Conservation (phyloP, 2,888 invertebrate species). For the Temnothorax unifasciatus region DNA sequence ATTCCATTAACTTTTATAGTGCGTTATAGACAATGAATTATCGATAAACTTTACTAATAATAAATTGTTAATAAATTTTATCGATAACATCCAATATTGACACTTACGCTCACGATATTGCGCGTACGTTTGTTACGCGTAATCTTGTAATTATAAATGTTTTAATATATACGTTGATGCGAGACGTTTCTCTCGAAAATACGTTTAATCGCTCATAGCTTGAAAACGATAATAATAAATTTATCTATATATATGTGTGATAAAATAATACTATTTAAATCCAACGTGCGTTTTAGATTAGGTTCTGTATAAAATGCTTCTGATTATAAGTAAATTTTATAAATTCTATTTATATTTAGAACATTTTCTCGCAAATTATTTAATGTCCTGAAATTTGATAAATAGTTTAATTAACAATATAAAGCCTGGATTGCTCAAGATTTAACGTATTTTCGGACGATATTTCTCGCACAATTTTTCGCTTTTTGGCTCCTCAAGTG, state of each 20-base stretch:
- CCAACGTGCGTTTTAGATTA: not conserved
- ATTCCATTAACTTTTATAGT: conserved; percentile 17
- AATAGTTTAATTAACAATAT: not conserved
- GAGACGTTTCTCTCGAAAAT: conserved; percentile 30
- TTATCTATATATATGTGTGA: too few species aligned
- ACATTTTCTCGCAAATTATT: not conserved
- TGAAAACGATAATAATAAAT: too few species aligned
- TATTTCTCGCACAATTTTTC: conserved; percentile 25
- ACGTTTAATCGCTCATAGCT: not conserved
- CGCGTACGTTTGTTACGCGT: conserved; percentile 20
- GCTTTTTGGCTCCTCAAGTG: conserved; percentile 31
- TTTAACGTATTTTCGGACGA: conserved; percentile 7
- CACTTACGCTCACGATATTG: not conserved
- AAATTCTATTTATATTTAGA: not conserved
- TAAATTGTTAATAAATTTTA: conserved; percentile 20
- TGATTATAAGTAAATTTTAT: not conserved
- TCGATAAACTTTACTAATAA: conserved; percentile 1
- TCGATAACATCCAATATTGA: not conserved
- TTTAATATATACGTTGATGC: conserved; percentile 12
- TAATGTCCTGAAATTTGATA: not conserved
- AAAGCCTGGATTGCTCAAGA: conserved; percentile 1
- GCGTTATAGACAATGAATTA: not conserved
- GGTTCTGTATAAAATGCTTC: not conserved
- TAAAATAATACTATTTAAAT: not conserved
- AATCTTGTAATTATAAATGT: conserved; percentile 21